Conservation (phyloP, 2,888 invertebrate genomes). For the Hipparchia semele region DNA sequence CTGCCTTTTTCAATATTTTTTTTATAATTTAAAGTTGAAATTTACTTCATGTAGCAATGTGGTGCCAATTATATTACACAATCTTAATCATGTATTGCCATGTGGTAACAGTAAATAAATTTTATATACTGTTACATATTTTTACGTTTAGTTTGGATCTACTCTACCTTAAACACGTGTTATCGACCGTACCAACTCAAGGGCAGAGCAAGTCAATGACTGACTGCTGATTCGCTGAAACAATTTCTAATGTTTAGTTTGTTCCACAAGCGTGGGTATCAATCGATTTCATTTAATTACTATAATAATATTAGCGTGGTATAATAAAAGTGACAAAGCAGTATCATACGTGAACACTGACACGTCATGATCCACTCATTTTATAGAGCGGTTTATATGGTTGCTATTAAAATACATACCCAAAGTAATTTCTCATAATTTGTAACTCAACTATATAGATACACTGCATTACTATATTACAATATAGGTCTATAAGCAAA, state of each 20-base stretch:
- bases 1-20: too few species aligned
- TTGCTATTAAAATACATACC: not conserved
- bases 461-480: too few species aligned
- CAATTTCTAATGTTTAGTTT: slow-evolving; percentile 36
- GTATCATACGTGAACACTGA: not conserved
- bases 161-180: slow-evolving; percentile 10
- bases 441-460: not conserved
- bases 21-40: too few species aligned
- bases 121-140: too few species aligned
- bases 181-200: slow-evolving; percentile 41
- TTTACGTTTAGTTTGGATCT: not conserved
- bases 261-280: slow-evolving; percentile 33
- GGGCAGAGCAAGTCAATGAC: slow-evolving; percentile 41
- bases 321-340: slow-evolving; percentile 7
- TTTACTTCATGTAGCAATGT: too few species aligned
- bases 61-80: too few species aligned
- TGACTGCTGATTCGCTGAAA: slow-evolving; percentile 33
- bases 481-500: too few species aligned
- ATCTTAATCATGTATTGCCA: too few species aligned
- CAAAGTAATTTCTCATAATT: too few species aligned
- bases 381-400: not conserved
- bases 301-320: slow-evolving; percentile 5
- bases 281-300: slow-evolving; percentile 32
- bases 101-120: too few species aligned
- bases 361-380: not conserved